These are phyloP conservation scores for Podiceps cristatus DNA, from an alignment of 2,113 vertebrate genomes.

Conservation along the genomic window DNA sequence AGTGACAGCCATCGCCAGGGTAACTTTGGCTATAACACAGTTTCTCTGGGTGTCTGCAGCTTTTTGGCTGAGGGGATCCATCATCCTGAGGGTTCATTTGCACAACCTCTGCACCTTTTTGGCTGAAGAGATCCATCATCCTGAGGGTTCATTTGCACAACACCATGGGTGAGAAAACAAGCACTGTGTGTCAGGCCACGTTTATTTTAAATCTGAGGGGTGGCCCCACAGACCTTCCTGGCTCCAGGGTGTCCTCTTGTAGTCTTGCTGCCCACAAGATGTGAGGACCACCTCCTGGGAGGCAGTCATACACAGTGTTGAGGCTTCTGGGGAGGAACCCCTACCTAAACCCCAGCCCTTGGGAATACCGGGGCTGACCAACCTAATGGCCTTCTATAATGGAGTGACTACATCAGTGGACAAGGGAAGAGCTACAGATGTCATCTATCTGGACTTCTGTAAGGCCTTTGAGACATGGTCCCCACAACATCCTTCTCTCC, in stretches of 20 bases:
- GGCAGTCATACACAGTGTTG: neutral
- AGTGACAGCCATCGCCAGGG: neutral
- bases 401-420: too few species aligned
- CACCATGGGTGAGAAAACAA: neutral
- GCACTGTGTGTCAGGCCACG: rapidly evolving
- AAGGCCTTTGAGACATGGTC: too few species aligned
- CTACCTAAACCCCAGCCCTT: too few species aligned
- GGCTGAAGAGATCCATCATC: neutral
- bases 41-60: neutral
- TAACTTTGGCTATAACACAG: neutral
- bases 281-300: neutral
- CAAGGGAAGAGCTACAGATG: too few species aligned
- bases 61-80: neutral
- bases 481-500: too few species aligned
- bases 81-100: neutral
- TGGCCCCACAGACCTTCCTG: neutral
- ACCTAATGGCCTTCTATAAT: too few species aligned
- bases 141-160: neutral
- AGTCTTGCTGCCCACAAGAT: neutral
- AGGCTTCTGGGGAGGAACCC: neutral
- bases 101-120: neutral
- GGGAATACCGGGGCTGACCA: neutral
- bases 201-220: neutral
- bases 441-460: too few species aligned
- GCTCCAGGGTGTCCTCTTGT: neutral